These are phyloP conservation scores for Rhinolophus sinicus DNA, from an alignment of 2,113 vertebrate genomes.

Conservation along the genomic window DNA sequence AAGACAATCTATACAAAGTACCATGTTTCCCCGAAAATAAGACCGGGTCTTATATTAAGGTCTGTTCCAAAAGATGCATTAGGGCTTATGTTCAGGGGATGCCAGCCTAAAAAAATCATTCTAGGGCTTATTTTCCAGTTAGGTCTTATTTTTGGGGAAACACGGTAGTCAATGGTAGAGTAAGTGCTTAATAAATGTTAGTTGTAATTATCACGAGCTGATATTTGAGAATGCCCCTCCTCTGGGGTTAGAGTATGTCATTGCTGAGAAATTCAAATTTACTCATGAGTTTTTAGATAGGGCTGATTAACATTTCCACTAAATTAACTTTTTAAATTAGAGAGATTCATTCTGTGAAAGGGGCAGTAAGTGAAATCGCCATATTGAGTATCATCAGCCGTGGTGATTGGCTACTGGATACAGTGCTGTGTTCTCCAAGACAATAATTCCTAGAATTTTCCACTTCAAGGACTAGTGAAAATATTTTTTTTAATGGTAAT, in stretches of 20 bases:
- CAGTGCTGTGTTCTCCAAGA: not conserved
- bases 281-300: not conserved
- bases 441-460: conserved; percentile 44
- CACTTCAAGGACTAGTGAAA: conserved; percentile 48
- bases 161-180: not conserved
- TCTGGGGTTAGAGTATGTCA: not conserved
- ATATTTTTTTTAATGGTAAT: not conserved
- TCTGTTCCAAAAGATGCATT: no score
- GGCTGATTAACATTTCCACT: not conserved
- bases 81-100: no score
- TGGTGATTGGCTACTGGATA: not conserved
- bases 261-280: not conserved
- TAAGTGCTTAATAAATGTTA: not conserved
- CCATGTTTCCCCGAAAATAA: no score
- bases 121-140: no score
- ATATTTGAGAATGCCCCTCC: not conserved
- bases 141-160: no score
- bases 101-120: no score
- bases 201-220: not conserved
- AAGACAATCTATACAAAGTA: not conserved
- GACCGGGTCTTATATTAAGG: no score
- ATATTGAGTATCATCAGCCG: not conserved
- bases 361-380: not conserved
- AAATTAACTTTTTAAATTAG: not conserved
- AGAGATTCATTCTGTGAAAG: not conserved